Evolutionary conservation across 2,113 vertebrate species (phyloP).

Genomic region (Vulpes lagopus): DNA sequence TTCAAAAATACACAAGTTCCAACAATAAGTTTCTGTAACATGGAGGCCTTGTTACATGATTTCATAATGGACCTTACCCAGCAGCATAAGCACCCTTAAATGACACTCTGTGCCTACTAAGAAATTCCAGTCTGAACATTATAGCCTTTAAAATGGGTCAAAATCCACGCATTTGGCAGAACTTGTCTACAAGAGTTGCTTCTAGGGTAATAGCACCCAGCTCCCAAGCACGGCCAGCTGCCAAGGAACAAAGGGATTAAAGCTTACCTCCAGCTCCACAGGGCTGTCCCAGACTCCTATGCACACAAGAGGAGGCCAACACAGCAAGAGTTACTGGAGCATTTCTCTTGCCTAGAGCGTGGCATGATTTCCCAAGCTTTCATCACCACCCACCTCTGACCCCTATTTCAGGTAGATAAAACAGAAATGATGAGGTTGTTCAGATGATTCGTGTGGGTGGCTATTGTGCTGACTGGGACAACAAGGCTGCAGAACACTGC

Average conservation of each 20-base stretch:
- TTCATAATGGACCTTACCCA: slow-evolving; percentile 67
- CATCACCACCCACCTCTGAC: slow-evolving; percentile 55
- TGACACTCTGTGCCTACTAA: slow-evolving; percentile 62
- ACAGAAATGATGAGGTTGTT: slow-evolving; percentile 68
- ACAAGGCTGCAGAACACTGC: slow-evolving; percentile 48
- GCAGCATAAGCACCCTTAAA: slow-evolving; percentile 58
- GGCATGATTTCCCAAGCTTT: slow-evolving; percentile 42
- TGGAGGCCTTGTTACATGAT: slow-evolving; percentile 8
- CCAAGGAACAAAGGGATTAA: slow-evolving; percentile 33
- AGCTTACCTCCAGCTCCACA: slow-evolving; percentile 35
- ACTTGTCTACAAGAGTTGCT: slow-evolving; percentile 13
- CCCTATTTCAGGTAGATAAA: slow-evolving; percentile 68
- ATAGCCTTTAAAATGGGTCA: slow-evolving; percentile 68
- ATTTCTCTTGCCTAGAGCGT: slow-evolving; percentile 52
- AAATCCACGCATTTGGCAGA: slow-evolving; percentile 66
- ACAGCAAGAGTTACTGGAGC: slow-evolving; percentile 23
- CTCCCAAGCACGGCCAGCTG: neutral
- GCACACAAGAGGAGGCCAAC: neutral
- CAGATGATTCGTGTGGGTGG: slow-evolving; percentile 57
- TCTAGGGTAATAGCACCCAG: slow-evolving; percentile 47
- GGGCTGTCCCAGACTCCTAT: neutral
- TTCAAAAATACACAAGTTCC: slow-evolving; percentile 59
- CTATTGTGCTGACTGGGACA: slow-evolving; percentile 67
- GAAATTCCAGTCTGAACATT: slow-evolving; percentile 62
- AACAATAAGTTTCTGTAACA: slow-evolving; percentile 50